Percentiles rank a stretch among this genome's conserved stretches.
These are phyloP conservation scores for Engraulis encrasicolus DNA, from an alignment of 2,113 vertebrate species.

Conservation along the genomic window DNA sequence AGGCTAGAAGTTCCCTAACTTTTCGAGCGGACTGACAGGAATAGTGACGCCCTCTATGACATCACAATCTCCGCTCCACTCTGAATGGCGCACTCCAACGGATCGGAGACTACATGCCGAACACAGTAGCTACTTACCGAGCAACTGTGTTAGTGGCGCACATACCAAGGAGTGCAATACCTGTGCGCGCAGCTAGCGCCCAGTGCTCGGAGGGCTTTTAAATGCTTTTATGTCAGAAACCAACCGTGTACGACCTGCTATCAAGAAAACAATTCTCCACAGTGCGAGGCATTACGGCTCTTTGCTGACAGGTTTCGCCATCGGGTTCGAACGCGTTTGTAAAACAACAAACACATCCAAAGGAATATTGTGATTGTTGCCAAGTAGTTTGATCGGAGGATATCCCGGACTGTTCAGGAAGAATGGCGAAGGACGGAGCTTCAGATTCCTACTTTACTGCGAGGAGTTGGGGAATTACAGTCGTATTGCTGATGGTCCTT, in stretches of 20 bases:
- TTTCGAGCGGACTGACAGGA: not conserved
- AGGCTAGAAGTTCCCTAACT: not conserved
- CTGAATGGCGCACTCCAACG: constrained; percentile 4
- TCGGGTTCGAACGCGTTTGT: not conserved
- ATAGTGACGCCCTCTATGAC: constrained; percentile 72
- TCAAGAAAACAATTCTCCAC: constrained; percentile 21
- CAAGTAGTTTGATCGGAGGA: constrained; percentile 28
- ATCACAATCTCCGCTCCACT: constrained; percentile 57
- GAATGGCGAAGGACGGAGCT: constrained; percentile 65
- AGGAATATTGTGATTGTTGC: constrained; percentile 50
- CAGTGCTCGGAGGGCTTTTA: constrained; percentile 52
- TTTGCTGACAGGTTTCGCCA: constrained; percentile 13
- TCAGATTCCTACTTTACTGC: constrained; percentile 50
- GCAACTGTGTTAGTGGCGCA: constrained; percentile 35
- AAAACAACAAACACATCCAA: not conserved
- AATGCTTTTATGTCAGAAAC: constrained; percentile 15
- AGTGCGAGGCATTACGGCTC: constrained; percentile 11
- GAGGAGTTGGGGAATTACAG: constrained; percentile 55
- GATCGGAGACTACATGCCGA: constrained; percentile 15
- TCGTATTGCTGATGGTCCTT: constrained; percentile 47
- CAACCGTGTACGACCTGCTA: not conserved
- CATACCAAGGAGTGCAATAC: constrained; percentile 35
- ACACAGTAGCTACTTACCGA: not conserved
- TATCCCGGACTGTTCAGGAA: constrained; percentile 57
- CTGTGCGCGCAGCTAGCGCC: constrained; percentile 55